Conservation (phyloP, 2,888 invertebrate species). For the Cinara cedri region DNA sequence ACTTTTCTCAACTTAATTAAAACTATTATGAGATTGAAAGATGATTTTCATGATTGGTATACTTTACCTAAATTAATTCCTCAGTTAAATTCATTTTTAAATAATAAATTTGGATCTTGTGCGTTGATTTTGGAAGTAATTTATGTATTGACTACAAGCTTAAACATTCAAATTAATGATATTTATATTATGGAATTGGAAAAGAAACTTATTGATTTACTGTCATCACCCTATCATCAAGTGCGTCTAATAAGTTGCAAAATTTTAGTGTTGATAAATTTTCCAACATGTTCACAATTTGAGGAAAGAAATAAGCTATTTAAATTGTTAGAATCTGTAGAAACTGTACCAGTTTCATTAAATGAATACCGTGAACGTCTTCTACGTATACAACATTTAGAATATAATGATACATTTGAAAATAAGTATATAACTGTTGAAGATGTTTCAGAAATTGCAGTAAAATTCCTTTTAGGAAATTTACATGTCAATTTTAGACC, state of each 20-base stretch:
- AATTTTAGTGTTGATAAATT: constrained; percentile 48
- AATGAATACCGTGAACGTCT: constrained; percentile 82
- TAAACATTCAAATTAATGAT: constrained; percentile 20
- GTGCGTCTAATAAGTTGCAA: constrained; percentile 41
- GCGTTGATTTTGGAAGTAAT: constrained; percentile 46
- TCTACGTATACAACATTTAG: constrained; percentile 74
- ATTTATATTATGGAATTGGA: constrained; percentile 42
- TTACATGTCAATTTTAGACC: constrained; percentile 86
- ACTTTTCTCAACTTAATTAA: constrained; percentile 30
- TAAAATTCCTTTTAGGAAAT: constrained; percentile 81
- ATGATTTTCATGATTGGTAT: constrained; percentile 36
- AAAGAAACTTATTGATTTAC: constrained; percentile 49
- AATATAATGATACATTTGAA: constrained; percentile 62
- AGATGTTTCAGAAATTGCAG: constrained; percentile 66
- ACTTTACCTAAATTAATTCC: constrained; percentile 7
- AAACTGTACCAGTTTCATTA: constrained; percentile 35
- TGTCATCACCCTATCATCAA: constrained; percentile 58
- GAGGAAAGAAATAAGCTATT: constrained; percentile 31
- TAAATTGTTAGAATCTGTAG: constrained; percentile 46
- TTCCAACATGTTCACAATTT: background rate
- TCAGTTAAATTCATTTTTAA: constrained; percentile 32
- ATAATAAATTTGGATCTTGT: constrained; percentile 50
- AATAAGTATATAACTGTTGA: constrained; percentile 31
- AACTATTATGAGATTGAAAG: constrained; percentile 39
- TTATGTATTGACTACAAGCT: constrained; percentile 32